Conservation (phyloP, 92 coral and sea anemone genomes). For the Virgularia gustaviana region DNA sequence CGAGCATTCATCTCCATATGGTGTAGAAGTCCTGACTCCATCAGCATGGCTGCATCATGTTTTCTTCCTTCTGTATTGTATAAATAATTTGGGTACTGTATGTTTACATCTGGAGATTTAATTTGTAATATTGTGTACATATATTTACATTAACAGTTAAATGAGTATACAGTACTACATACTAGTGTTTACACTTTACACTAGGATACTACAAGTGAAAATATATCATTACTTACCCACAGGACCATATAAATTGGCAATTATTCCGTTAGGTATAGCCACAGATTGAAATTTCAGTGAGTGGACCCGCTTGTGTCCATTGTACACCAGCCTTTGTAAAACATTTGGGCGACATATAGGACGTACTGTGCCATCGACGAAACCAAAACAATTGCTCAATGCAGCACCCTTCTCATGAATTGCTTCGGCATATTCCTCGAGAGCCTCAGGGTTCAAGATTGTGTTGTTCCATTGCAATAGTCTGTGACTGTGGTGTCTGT, state of each 20-base stretch:
- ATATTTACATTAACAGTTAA: background rate
- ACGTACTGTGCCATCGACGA: background rate
- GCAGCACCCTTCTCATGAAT: background rate
- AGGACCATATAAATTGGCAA: constrained; percentile 1
- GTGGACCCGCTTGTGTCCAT: constrained; percentile 11
- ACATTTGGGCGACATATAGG: constrained; percentile 8
- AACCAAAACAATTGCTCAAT: constrained; percentile 4
- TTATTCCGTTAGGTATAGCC: background rate
- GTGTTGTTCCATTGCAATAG: constrained; percentile 4
- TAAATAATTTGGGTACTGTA: background rate
- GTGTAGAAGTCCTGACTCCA: constrained; percentile 4
- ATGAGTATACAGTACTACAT: background rate
- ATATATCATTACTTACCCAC: background rate
- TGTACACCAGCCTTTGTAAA: constrained; percentile 7
- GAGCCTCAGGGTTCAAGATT: background rate
- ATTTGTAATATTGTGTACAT: background rate
- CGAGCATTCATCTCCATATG: constrained; percentile 23
- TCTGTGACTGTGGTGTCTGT: constrained; percentile 18
- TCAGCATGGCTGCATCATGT: constrained; percentile 19
- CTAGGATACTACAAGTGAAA: background rate
- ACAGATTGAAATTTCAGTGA: constrained; percentile 11
- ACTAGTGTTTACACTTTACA: background rate
- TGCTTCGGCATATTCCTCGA: constrained; percentile 16
- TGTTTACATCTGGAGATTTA: background rate
- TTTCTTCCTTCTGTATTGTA: background rate